Percentiles rank a stretch among this genome's conserved stretches.
Conservation (phyloP, 1,140 invertebrate species). For the Temnothorax longispinosus region DNA sequence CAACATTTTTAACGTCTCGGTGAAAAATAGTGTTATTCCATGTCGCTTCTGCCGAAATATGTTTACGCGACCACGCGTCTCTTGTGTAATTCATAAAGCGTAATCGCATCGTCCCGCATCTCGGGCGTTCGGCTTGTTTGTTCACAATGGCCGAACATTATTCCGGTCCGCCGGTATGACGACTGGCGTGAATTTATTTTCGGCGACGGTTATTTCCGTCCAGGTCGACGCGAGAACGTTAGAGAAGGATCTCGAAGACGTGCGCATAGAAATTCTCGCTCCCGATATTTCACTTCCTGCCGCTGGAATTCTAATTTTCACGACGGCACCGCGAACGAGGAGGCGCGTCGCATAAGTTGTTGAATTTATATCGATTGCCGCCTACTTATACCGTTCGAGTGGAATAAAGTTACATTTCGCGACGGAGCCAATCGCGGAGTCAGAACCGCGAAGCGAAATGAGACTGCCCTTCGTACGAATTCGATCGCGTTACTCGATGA, state of each 20-base stretch:
- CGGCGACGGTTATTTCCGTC: conserved; percentile 80
- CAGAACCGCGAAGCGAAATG: conserved; percentile 1
- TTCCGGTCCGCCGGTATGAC: conserved; percentile 79
- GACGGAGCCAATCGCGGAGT: background rate
- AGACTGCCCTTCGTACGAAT: conserved; percentile 17
- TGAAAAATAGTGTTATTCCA: background rate
- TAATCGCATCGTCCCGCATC: conserved; percentile 10
- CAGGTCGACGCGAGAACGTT: conserved; percentile 67
- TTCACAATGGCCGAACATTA: conserved; percentile 75
- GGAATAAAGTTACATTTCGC: background rate
- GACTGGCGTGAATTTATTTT: conserved; percentile 81
- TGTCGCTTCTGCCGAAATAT: no score
- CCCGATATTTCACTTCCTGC: conserved; percentile 26
- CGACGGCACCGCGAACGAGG: background rate
- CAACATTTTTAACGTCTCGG: background rate
- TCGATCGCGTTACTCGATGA: conserved; percentile 27
- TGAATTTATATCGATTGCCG: background rate
- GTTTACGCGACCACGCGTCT: background rate
- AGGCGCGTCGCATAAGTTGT: background rate
- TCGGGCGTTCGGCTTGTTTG: background rate
- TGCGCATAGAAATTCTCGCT: conserved; percentile 32
- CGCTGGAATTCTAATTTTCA: background rate
- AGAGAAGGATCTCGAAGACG: conserved; percentile 61
- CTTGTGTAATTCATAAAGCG: conserved; percentile 36
- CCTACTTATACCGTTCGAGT: background rate